Evolutionary conservation across 1,140 invertebrate genomes (phyloP), one percentile per base, ranked within the genome.

Genomic region (Caerostris darwini): DNA sequence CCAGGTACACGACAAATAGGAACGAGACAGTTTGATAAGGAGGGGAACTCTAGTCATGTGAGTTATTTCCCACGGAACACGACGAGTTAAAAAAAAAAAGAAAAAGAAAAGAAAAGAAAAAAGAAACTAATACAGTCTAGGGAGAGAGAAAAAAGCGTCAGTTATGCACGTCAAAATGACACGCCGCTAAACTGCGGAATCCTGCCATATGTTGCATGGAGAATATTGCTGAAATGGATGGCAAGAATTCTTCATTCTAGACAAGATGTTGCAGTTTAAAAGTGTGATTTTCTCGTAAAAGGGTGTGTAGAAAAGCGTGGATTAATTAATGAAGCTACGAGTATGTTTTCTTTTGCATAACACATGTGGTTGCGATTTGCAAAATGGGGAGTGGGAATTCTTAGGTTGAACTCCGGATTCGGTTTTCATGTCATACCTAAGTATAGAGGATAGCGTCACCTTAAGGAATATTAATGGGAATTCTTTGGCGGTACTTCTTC

Each of bases 161-260:
- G 90, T 69, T 91, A n/a, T 19, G 53, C 90, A 50, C 82, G 90
- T 91, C 90, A 91, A 77, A 59, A 71, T 81, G 90, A 91, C 90
- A 50, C 50, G 90, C 7, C 10, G 50, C 69, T 91, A 91, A 91
- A 82, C 90, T 71, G n/a, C 19, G 54, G 88, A 90, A 90, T 90
- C 53, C 71, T 19, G 19, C 90, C 90, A 91, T 77, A 53, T 91
- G 90, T 54, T 53, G n/a, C 12, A 7, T 5, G 86, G 86, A 10
- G 19, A 64, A 50, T 3, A 50, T 88, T 17, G 14, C 14, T 83
- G 56, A 83, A 83, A 83, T 83, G 14, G 14, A 83, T 56, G 7
- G n/a, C 3, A 83, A 57, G 56, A 83, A 56, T 83, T 58, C 57
- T 54, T 83, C 54, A 14, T 83, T 57, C 56, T 12, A 12, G n/a